Evolutionary conservation across 2,113 vertebrate species (phyloP).

Genomic region (Clarias macrocephalus): DNA sequence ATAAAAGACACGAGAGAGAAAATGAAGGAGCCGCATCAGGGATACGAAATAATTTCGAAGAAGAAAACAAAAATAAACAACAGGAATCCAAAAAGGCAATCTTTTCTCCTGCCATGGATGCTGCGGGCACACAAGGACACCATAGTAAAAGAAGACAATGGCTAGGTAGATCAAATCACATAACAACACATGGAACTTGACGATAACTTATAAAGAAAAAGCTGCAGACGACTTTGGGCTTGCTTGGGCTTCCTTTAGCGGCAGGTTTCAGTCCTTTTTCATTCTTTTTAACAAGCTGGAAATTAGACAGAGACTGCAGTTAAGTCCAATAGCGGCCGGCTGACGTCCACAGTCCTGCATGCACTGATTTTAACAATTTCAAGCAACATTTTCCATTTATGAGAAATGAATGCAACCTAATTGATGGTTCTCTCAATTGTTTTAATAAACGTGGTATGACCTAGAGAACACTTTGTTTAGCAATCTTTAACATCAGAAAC

Average conservation of each 20-base stretch:
- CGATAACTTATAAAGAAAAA: slow-evolving; percentile 68
- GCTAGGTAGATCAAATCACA: slow-evolving; percentile 46
- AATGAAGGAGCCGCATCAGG: background rate
- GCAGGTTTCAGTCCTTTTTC: slow-evolving; percentile 63
- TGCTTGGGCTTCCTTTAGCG: slow-evolving; percentile 59
- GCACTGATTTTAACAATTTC: slow-evolving; percentile 42
- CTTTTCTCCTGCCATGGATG: slow-evolving; percentile 69
- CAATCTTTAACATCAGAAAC: background rate
- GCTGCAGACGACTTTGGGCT: slow-evolving; percentile 76
- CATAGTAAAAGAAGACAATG: slow-evolving; percentile 52
- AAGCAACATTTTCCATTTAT: slow-evolving; percentile 10
- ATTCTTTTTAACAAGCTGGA: slow-evolving; percentile 73
- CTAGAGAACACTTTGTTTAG: background rate
- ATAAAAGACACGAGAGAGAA: slow-evolving; percentile 39
- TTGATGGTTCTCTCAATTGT: background rate
- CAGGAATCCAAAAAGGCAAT: slow-evolving; percentile 67
- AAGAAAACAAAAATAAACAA: slow-evolving; percentile 47
- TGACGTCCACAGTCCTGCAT: slow-evolving; percentile 52
- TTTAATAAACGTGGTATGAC: background rate
- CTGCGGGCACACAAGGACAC: slow-evolving; percentile 61
- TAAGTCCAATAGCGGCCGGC: slow-evolving; percentile 58
- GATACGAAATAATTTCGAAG: slow-evolving; percentile 19
- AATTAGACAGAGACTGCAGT: slow-evolving; percentile 72
- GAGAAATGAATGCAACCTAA: slow-evolving; percentile 13
- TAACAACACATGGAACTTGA: slow-evolving; percentile 44